A percentile compares a stretch with the other conserved stretches of the same genome.
Evolutionary conservation across 2,797 vertebrate species (phyloP).

Genomic region (Setipinna tenuifilis): DNA sequence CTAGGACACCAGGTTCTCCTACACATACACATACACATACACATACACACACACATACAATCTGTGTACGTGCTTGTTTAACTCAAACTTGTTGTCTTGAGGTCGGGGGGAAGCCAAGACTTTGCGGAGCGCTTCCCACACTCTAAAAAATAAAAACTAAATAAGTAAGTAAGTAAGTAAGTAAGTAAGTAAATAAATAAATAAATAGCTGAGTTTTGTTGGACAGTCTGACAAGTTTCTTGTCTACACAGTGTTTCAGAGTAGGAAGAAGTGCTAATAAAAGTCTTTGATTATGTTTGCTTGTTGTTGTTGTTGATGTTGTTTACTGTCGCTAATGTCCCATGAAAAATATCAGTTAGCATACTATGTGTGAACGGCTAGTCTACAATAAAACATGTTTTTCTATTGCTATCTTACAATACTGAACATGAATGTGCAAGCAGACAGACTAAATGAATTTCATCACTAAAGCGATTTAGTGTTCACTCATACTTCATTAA

Average conservation of each 20-base stretch:
- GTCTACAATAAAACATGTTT: not conserved
- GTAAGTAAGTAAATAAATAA: no score
- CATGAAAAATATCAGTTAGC: not conserved
- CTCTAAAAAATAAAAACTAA: not conserved
- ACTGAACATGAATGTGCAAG: not conserved
- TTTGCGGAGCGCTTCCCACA: not conserved
- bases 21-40: no score
- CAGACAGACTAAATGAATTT: conserved; percentile 5
- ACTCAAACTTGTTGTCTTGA: not conserved
- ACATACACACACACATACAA: no score
- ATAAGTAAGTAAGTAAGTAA: no score
- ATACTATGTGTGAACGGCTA: not conserved
- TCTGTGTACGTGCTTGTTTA: not conserved
- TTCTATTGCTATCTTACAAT: not conserved
- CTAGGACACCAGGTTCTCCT: not conserved
- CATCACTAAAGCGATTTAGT: not conserved
- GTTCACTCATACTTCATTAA: not conserved
- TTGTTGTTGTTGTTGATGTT: no score
- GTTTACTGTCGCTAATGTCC: no score
- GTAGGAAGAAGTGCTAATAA: no score
- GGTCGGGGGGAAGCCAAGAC: not conserved
- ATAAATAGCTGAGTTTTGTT: no score
- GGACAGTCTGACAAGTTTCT: no score
- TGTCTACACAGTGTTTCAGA: no score
- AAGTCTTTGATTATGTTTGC: no score